These are phyloP conservation scores for Eulithis prunata DNA, from an alignment of 2,888 invertebrate species.

Conservation along the genomic window DNA sequence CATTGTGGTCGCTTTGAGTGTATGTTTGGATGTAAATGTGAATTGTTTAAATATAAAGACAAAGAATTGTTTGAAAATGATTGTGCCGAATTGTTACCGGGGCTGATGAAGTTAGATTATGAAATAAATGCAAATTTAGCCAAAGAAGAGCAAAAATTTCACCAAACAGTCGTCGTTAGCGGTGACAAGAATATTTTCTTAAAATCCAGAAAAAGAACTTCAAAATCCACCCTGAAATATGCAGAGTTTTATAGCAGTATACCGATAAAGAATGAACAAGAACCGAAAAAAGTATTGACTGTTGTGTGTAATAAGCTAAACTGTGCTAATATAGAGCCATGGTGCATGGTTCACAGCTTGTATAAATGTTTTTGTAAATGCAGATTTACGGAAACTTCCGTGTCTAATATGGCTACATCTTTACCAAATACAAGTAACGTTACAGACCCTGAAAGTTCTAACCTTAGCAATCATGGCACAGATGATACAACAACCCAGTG, in stretches of 20 bases:
- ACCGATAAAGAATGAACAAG: slow-evolving; percentile 53
- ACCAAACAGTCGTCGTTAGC: slow-evolving; percentile 87
- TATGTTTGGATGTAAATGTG: slow-evolving; percentile 83
- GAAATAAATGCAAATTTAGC: slow-evolving; percentile 83
- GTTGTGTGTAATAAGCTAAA: slow-evolving; percentile 58
- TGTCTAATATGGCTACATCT: slow-evolving; percentile 3
- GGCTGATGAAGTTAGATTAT: slow-evolving; percentile 73
- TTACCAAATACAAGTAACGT: slow-evolving; percentile 9
- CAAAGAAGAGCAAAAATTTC: slow-evolving; percentile 89
- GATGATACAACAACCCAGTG: not conserved
- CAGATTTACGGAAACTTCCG: slow-evolving; percentile 52
- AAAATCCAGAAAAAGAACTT: slow-evolving; percentile 83
- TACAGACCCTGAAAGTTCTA: slow-evolving; percentile 12
- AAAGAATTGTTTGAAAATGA: slow-evolving; percentile 53
- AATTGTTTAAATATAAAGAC: slow-evolving; percentile 61
- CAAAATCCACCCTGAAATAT: slow-evolving; percentile 86
- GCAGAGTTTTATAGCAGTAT: slow-evolving; percentile 78
- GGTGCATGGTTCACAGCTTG: slow-evolving; percentile 87
- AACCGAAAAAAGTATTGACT: slow-evolving; percentile 49
- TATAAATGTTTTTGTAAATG: slow-evolving; percentile 88
- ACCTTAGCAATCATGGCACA: slow-evolving; percentile 4
- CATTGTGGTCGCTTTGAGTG: slow-evolving; percentile 87
- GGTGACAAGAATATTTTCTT: slow-evolving; percentile 87
- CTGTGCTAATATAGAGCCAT: slow-evolving; percentile 81
- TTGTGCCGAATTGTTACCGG: slow-evolving; percentile 58